Conservation (phyloP, 2,113 vertebrate species). For the Lophius piscatorius region DNA sequence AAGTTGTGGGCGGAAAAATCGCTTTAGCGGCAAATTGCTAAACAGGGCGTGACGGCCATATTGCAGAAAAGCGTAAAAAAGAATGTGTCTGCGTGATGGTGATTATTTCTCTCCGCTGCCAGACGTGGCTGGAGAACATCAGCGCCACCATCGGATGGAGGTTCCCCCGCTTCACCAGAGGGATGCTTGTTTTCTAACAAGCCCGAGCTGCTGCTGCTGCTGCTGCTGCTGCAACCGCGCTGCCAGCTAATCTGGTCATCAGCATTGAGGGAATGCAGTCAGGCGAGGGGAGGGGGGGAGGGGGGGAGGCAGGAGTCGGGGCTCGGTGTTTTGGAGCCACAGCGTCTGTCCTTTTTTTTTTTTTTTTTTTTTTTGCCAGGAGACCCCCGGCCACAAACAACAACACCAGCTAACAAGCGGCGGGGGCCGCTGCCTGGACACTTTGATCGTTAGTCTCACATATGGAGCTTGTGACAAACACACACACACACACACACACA, state of each 20-base stretch:
- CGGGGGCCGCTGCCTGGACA: slow-evolving; percentile 28
- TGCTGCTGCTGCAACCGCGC: slow-evolving; percentile 32
- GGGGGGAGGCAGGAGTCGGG: slow-evolving; percentile 42
- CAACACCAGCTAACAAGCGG: slow-evolving; percentile 64
- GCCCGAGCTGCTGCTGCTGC: not conserved
- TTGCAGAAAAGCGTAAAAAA: slow-evolving; percentile 65
- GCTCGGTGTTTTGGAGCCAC: slow-evolving; percentile 62
- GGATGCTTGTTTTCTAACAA: slow-evolving; percentile 44
- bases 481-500: too few species aligned
- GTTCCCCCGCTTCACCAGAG: slow-evolving; percentile 55
- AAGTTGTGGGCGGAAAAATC: slow-evolving; percentile 59
- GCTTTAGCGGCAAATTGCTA: slow-evolving; percentile 60
- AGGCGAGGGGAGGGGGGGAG: slow-evolving; percentile 24
- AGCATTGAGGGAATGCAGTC: slow-evolving; percentile 59
- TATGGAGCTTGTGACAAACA: slow-evolving; percentile 70
- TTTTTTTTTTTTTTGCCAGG: slow-evolving; percentile 45
- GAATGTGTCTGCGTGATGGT: slow-evolving; percentile 50
- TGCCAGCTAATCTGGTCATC: slow-evolving; percentile 66
- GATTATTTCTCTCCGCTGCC: slow-evolving; percentile 39
- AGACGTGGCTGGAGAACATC: slow-evolving; percentile 37
- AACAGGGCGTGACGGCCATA: slow-evolving; percentile 66
- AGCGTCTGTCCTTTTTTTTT: slow-evolving; percentile 72
- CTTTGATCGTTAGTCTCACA: slow-evolving; percentile 77
- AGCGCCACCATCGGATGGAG: slow-evolving; percentile 42
- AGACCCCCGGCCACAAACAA: slow-evolving; percentile 73